phyloP scores from a whole-genome alignment of 2,888 invertebrate species.

The Erannis defoliaria region DNA sequence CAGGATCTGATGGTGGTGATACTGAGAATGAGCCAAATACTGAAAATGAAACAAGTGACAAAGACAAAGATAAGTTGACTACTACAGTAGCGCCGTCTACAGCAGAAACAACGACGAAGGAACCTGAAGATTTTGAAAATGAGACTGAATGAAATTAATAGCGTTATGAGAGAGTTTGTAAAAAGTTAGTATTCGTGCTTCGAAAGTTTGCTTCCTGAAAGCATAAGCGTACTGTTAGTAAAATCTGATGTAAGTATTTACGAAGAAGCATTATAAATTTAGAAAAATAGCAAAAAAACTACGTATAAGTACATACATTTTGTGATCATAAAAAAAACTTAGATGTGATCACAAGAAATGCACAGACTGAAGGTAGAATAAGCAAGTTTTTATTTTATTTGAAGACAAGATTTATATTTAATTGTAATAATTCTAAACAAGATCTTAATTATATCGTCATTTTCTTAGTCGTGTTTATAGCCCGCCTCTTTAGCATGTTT shows the following conservation, averaged over 20 bases:
- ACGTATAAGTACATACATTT: neutral
- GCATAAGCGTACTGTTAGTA: neutral
- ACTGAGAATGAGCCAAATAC: conserved; percentile 17
- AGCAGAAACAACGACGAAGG: conserved; percentile 50
- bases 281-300: neutral
- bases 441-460: neutral
- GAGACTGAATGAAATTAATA: conserved; percentile 63
- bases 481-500: neutral
- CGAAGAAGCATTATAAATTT: neutral
- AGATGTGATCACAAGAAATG: neutral
- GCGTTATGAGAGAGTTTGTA: neutral
- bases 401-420: neutral
- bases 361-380: neutral
- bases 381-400: too few relatives aligned
- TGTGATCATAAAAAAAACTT: neutral
- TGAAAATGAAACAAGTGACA: conserved; percentile 25
- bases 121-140: conserved; percentile 62
- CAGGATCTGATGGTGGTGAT: conserved; percentile 31
- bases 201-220: conserved; percentile 5
- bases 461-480: too few relatives aligned
- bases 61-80: conserved; percentile 19
- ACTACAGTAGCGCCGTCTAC: conserved; percentile 37
- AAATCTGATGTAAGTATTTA: neutral
- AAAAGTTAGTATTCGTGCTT: conserved; percentile 17
- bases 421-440: neutral